Conservation (phyloP, 2,113 vertebrate genomes). For the Melanotaenia duboulayi region DNA sequence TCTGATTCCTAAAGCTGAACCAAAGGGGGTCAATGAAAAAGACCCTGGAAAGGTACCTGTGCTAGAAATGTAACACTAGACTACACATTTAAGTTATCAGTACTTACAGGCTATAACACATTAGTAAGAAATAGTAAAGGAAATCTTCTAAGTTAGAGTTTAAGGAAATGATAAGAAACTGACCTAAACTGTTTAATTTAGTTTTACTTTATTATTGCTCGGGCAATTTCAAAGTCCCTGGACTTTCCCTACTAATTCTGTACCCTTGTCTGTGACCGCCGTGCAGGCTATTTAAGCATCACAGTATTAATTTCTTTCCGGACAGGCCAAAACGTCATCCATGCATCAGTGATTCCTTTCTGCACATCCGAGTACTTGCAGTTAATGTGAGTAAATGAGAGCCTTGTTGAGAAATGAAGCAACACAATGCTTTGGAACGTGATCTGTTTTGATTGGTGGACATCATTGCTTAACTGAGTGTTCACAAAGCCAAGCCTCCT, state of each 20-base stretch:
- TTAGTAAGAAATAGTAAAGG: too few relatives aligned
- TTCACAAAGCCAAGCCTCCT: background rate
- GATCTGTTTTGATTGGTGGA: constrained; percentile 2
- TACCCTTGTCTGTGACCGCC: background rate
- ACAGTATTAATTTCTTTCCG: background rate
- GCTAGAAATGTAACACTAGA: too few relatives aligned
- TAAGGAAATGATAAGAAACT: too few relatives aligned
- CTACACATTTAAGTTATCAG: too few relatives aligned
- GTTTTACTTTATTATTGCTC: too few relatives aligned
- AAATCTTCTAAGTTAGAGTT: too few relatives aligned
- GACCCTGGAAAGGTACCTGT: too few relatives aligned
- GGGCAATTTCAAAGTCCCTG: background rate
- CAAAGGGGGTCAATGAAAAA: too few relatives aligned
- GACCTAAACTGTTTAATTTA: too few relatives aligned
- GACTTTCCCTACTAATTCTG: background rate
- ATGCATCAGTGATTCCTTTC: constrained; percentile 31
- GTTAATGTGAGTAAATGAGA: constrained; percentile 25
- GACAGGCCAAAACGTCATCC: background rate
- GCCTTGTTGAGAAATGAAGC: constrained; percentile 12
- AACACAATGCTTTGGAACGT: background rate
- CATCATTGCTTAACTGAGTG: constrained; percentile 13
- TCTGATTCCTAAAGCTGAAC: too few relatives aligned
- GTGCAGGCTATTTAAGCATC: background rate
- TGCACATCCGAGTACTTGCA: constrained; percentile 25
- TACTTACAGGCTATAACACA: too few relatives aligned